These are phyloP conservation scores for Percina caprodes DNA, from an alignment of 2,113 vertebrate species.

Conservation along the genomic window DNA sequence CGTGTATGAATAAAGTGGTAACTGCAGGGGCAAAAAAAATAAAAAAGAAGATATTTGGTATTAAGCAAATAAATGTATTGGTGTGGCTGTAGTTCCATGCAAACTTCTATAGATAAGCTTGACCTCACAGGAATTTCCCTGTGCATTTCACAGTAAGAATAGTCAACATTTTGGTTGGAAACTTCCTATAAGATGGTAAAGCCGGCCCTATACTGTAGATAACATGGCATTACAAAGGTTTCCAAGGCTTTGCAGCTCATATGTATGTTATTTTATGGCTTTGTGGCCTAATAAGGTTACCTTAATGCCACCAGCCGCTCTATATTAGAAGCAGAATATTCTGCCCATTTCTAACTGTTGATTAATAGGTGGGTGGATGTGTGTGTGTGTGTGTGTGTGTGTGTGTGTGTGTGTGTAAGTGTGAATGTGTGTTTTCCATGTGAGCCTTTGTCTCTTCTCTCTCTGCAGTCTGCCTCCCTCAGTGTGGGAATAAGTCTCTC, in stretches of 20 bases:
- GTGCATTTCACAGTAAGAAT: conserved; percentile 5
- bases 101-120: conserved; percentile 9
- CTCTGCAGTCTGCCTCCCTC: conserved; percentile 44
- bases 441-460: conserved; percentile 16
- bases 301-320: conserved; percentile 19
- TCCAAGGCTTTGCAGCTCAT: background rate
- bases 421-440: conserved; percentile 12
- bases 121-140: conserved; percentile 32
- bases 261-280: conserved; percentile 25
- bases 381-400: background rate
- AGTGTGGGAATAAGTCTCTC: conserved; percentile 62
- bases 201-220: background rate
- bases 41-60: no score
- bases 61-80: no score
- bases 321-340: conserved; percentile 3
- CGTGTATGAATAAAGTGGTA: no score
- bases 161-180: conserved; percentile 6
- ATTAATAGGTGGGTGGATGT: background rate
- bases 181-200: background rate
- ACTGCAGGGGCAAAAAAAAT: no score
- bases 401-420: conserved; percentile 1
- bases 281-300: conserved; percentile 32
- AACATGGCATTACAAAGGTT: background rate
- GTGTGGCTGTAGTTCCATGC: background rate
- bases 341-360: conserved; percentile 16